Base-by-base conservation (phyloP, 2,888 invertebrate genomes). In the Acanthosepion lycidas region DNA sequence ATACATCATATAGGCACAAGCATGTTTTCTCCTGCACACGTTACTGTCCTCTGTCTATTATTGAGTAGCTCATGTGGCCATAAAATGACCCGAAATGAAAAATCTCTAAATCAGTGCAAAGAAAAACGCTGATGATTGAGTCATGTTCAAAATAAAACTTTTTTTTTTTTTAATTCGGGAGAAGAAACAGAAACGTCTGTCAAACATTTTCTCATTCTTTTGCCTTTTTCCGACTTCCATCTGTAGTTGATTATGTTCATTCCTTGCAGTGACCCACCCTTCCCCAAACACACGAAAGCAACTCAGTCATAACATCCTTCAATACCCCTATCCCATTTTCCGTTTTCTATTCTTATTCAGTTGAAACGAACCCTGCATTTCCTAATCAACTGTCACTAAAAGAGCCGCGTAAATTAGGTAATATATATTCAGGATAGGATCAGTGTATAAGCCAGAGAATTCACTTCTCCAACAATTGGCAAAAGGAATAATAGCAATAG, bases 381-480 rank as follows among this genome's bases (percentile, higher is more conserved):
- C n/a, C 78, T 78, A 78, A 78, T 78, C 78, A 78, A 78, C n/a
- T 33, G n/a, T 18, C 78, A n/a, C 78, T n/a, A 78, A 78, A 78
- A 15, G 78, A 78, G 8, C n/a, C 78, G 78, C n/a, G 78, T 15
- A 78, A 78, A 78, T 78, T 78, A 78, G 78, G 78, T 78, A 78
- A 78, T 78, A 78, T 78, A 78, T 78, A 78, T 78, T 78, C 78
- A 78, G 78, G 15, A 78, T 78, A n/a, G 78, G 78, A 78, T 59
- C 59, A 20, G 6, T 59, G 23, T 59, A 59, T 59, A 59, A 59
- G 59, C n/a, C 78, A 15, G n/a, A 78, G 15, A n/a, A 78, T 78
- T 78, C 78, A 15, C n/a, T 78, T n/a, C n/a, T n/a, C n/a, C n/a
- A n/a, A 78, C 78, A n/a, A 78, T 78, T 78, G 78, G 78, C 78